Base-by-base conservation (phyloP, 2,888 invertebrate genomes). In the Lordiphosa andalusiaca region DNA sequence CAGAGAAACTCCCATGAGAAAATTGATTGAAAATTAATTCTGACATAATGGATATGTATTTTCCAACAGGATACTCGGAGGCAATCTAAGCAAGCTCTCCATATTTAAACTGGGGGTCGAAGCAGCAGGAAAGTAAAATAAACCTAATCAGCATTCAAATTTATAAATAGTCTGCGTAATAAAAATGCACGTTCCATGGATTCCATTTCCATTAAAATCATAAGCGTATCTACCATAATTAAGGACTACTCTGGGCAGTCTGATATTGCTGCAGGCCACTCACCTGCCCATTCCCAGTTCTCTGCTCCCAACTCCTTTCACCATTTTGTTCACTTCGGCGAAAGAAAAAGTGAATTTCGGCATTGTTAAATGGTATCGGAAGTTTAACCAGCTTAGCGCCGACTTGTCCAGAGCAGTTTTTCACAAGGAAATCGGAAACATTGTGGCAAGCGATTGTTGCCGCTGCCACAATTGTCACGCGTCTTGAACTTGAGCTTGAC, bases 401-500 rank as follows among this genome's bases (percentile, higher is more conserved):
- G 50, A 55, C 46, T 38, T 40, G 38, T 37, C 41, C 41, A 35
- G 47, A 55, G 42, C 51, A 55, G 35, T 38, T 41, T 58, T 51
- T 40, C 64, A 71, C 75, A 51, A 75, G 76, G 84, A 75, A 80
- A 80, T 69, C 53, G 69, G 57, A 73, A 71, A 30, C 30, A 76
- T 80, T 85, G 67, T 65, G 64, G 10, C 25, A 54, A 48, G 49
- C 42, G 40, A 21, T 42, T 46, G 38, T 49, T 38, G 19, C 36
- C 25, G 44, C 19, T 37, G 60, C 33, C 25, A 12, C 53, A 67
- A 63, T 71, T 69, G 69, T 65, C 58, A 67, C 39, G 59, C 67
- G 69, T 60, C 36, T 56, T 86, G 74, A 86, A 84, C 87, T 85
- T 86, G 84, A 85, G 87, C 87, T 87, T 86, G 87, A 86, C 86